Evolutionary conservation across 2,797 vertebrate species (phyloP), one percentile per base, ranked within the genome.

Genomic region (Telmatherina bonti): DNA sequence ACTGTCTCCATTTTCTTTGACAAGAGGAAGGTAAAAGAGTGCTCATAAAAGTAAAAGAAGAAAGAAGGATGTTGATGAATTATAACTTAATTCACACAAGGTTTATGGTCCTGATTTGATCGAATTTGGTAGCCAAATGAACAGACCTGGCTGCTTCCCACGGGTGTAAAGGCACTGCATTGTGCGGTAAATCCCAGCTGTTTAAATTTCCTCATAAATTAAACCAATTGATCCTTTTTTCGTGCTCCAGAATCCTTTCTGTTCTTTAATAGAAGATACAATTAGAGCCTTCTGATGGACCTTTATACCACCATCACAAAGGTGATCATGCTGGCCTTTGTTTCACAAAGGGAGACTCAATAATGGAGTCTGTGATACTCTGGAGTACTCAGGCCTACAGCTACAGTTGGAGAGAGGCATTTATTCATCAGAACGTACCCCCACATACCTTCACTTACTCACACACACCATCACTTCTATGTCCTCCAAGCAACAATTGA

Each of bases 381-480:
- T 30, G 70, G 49, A 52, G 62, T 49, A 62, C 41, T 66, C 31
- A 30, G 30, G 62, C 79, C 75, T 66, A 54, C 20, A 76, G 82
- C 64, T 66, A 69, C 61, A 65, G 31, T 59, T 59, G 53, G 61
- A 76, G 60, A 62, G 76, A 83, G 29, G 66, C 67, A 82, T 27
- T 62, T 85, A 91, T 92, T 89, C 88, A 88, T 91, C 85, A 86
- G 69, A 80, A 65, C 70, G 75, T 62, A 47, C 58, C 51, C 78
- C 27, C 62, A 62, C 63, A 67, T 68, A 68, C 54, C 72, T 53
- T 26, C 70, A 63, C 70, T 66, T 51, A 66, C 78, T 63, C 77
- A 70, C 74, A 81, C 72, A 82, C 64, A 77, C 82, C 69, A 87
- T 86, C 83, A 83, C 72, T 77, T 84, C 82, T 63, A 35, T 62